Conservation (phyloP, 2,888 invertebrate species). For the Augiades crinisus region DNA sequence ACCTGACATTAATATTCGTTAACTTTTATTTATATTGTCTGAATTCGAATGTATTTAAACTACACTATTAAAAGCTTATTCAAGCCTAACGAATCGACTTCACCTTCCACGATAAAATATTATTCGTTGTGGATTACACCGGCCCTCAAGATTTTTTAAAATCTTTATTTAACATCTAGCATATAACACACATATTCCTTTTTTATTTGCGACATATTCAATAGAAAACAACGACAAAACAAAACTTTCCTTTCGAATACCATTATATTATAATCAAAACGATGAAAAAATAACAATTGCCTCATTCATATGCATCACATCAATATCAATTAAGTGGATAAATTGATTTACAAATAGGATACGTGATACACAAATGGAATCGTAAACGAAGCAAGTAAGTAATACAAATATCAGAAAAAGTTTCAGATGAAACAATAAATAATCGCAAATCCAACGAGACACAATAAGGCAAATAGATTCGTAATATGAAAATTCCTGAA, state of each 20-base stretch:
- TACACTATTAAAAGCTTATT: no score
- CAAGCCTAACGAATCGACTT: no score
- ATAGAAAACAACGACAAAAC: slow-evolving; percentile 10
- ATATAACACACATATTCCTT: background rate
- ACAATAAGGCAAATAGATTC: background rate
- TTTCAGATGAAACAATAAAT: background rate
- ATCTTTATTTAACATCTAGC: no score
- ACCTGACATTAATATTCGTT: background rate
- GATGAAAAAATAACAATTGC: slow-evolving; percentile 8
- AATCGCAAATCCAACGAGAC: background rate
- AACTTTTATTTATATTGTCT: no score
- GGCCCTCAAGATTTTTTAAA: no score
- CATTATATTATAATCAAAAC: background rate
- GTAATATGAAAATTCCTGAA: background rate
- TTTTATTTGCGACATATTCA: no score
- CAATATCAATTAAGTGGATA: slow-evolving; percentile 5
- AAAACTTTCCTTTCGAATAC: slow-evolving; percentile 9
- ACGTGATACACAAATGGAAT: background rate
- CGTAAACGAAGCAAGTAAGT: background rate
- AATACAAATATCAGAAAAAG: background rate
- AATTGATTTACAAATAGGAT: background rate
- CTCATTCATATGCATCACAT: slow-evolving; percentile 18
- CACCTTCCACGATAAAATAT: no score
- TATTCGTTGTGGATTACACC: no score
- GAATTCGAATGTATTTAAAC: no score